A percentile compares a stretch with the other conserved stretches of the same genome.
These are phyloP conservation scores for Castor canadensis DNA, from an alignment of 2,113 vertebrate species.

Conservation along the genomic window DNA sequence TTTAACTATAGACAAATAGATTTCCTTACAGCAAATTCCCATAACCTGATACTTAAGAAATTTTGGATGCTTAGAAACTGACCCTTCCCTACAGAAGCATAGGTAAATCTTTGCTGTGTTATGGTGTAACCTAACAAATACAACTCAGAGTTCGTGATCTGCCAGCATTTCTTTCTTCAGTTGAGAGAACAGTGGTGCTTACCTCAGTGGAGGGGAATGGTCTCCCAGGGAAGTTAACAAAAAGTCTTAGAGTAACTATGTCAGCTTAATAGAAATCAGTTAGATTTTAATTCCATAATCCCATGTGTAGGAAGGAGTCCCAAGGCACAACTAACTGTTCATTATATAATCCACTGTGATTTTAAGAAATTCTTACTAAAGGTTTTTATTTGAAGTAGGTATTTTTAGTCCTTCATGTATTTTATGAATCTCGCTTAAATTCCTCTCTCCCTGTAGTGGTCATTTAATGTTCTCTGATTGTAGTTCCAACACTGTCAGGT, in stretches of 20 bases:
- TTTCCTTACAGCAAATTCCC: neutral
- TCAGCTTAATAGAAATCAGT: neutral
- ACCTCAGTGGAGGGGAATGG: neutral
- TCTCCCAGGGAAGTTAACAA: neutral
- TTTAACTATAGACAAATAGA: neutral
- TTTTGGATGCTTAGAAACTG: neutral
- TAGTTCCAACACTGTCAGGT: neutral
- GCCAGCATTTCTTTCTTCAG: neutral
- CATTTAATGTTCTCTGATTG: neutral
- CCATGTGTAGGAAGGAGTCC: neutral
- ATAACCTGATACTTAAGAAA: neutral
- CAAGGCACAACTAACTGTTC: neutral
- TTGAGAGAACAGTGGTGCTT: neutral
- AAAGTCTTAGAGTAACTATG: neutral
- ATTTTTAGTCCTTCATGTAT: neutral
- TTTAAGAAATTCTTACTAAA: constrained; percentile 27
- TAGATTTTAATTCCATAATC: constrained; percentile 21
- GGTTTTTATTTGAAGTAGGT: neutral
- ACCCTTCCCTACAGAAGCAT: neutral
- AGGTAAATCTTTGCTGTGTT: neutral
- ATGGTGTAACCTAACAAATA: neutral
- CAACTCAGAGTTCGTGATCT: neutral
- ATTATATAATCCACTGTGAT: neutral
- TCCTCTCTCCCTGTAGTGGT: neutral
- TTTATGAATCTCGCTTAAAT: neutral